These are phyloP conservation scores for Baronia brevicornis DNA, from an alignment of 2,888 invertebrate species.

Conservation along the genomic window DNA sequence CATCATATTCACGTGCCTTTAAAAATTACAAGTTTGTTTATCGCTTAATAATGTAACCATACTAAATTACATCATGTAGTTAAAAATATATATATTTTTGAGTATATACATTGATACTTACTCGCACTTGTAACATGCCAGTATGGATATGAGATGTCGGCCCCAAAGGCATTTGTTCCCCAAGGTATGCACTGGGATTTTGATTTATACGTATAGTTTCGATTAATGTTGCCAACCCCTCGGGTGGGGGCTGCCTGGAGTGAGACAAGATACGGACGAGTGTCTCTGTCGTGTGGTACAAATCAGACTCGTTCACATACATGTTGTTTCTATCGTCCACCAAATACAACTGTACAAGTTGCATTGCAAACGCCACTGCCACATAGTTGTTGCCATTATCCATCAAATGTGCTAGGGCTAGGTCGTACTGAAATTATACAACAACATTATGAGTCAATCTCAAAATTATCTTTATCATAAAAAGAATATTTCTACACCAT, in stretches of 20 bases:
- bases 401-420: conserved; percentile 88
- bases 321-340: conserved; percentile 87
- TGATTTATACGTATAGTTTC: conserved; percentile 86
- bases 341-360: conserved; percentile 89
- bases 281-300: conserved; percentile 90
- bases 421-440: conserved; percentile 84
- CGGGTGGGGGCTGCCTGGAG: conserved; percentile 85
- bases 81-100: background rate
- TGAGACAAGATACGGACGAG: conserved; percentile 85
- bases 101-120: conserved; percentile 47
- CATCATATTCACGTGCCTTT: conserved; percentile 85
- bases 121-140: conserved; percentile 89
- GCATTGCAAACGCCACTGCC: conserved; percentile 93
- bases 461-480: no score
- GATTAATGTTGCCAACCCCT: conserved; percentile 87
- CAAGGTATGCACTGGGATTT: conserved; percentile 81
- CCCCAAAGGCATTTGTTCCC: conserved; percentile 86
- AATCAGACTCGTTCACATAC: conserved; percentile 87
- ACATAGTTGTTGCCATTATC: conserved; percentile 88
- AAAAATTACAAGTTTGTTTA: no score
- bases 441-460: no score
- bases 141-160: conserved; percentile 94
- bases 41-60: no score
- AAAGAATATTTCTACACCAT: background rate
- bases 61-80: no score